phyloP scores from a whole-genome alignment of 2,888 invertebrate genomes.

The Mamestra brassicae region DNA sequence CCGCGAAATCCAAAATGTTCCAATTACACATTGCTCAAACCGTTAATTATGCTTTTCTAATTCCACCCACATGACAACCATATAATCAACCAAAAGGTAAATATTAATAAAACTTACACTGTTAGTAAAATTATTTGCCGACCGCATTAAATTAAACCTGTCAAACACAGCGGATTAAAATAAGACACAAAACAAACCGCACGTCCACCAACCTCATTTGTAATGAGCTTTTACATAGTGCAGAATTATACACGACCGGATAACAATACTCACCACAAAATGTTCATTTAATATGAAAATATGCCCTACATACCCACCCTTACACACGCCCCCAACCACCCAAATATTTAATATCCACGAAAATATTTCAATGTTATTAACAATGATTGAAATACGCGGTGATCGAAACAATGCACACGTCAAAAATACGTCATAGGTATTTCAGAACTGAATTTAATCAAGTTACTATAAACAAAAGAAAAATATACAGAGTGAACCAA shows the following conservation, averaged over 20 bases:
- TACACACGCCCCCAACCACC: constrained; percentile 5
- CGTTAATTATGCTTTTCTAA: constrained; percentile 21
- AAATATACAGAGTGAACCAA: constrained; percentile 25
- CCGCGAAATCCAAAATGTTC: background rate
- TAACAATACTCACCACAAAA: constrained; percentile 72
- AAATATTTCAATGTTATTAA: constrained; percentile 56
- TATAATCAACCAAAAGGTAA: constrained; percentile 29
- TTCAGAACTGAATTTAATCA: constrained; percentile 12
- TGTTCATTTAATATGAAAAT: constrained; percentile 69
- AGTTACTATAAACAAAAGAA: constrained; percentile 13
- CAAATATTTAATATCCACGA: constrained; percentile 51
- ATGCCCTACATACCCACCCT: constrained; percentile 23
- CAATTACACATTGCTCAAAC: constrained; percentile 6
- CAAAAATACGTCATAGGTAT: constrained; percentile 23
- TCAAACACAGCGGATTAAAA: constrained; percentile 74
- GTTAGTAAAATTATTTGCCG: constrained; percentile 53
- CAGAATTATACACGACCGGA: constrained; percentile 71
- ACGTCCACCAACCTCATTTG: constrained; percentile 74
- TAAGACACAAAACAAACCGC: constrained; percentile 74
- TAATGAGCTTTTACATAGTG: constrained; percentile 77
- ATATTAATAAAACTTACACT: constrained; percentile 34
- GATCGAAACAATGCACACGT: constrained; percentile 29
- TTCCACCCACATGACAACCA: constrained; percentile 14
- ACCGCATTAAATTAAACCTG: constrained; percentile 74
- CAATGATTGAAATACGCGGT: constrained; percentile 46